These are phyloP conservation scores for Zaprionus vittiger DNA, from an alignment of 1,140 invertebrate species.

Conservation along the genomic window DNA sequence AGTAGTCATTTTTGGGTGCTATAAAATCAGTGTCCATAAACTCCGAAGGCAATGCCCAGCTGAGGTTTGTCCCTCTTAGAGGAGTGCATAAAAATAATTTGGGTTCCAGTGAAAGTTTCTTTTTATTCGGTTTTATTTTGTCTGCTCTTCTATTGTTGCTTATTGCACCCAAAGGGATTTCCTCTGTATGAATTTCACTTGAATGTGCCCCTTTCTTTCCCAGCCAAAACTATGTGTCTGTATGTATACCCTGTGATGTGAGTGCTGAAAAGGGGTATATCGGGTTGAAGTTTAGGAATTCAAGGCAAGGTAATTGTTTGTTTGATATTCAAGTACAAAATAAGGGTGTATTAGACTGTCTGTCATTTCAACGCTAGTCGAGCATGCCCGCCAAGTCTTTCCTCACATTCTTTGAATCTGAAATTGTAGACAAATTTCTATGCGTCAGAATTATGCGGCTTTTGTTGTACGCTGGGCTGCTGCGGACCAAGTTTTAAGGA, in stretches of 20 bases:
- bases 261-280: neutral
- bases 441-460: slow-evolving; percentile 64
- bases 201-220: neutral
- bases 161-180: slow-evolving; percentile 68
- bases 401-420: slow-evolving; percentile 26
- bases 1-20: slow-evolving; percentile 24
- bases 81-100: slow-evolving; percentile 66
- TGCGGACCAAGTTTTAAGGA: slow-evolving; percentile 14
- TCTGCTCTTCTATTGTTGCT: slow-evolving; percentile 27
- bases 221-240: slow-evolving; percentile 60
- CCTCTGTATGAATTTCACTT: slow-evolving; percentile 27
- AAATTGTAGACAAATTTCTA: slow-evolving; percentile 70
- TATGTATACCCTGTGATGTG: slow-evolving; percentile 24
- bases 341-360: neutral
- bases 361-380: neutral
- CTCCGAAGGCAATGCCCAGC: slow-evolving; percentile 13
- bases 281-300: neutral
- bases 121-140: slow-evolving; percentile 26
- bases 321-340: neutral
- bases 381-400: neutral
- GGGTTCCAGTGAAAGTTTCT: slow-evolving; percentile 49
- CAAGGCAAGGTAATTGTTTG: neutral
- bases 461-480: slow-evolving; percentile 33
- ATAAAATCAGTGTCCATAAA: slow-evolving; percentile 68
- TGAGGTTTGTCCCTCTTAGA: slow-evolving; percentile 1